phyloP scores from a whole-genome alignment of 2,888 invertebrate species.

The Megamerina dolium region DNA sequence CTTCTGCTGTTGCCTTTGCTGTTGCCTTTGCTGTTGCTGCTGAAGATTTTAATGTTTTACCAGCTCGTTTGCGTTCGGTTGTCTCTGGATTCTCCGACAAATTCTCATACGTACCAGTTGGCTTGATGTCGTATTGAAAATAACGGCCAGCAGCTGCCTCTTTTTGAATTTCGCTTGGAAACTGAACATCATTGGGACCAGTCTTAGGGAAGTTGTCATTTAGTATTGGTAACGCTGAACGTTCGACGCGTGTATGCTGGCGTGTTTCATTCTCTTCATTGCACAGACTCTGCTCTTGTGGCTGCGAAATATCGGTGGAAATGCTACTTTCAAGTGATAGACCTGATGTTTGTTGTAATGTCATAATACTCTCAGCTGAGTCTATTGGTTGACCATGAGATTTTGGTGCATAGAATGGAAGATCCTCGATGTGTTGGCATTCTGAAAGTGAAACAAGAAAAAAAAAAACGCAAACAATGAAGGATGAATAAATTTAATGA shows the following conservation, averaged over 20 bases:
- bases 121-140: slow-evolving; percentile 46
- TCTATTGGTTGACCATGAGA: slow-evolving; percentile 61
- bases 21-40: slow-evolving; percentile 3
- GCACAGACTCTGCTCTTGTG: slow-evolving; percentile 19
- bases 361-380: too few species aligned
- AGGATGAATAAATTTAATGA: too few species aligned
- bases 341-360: slow-evolving; percentile 30
- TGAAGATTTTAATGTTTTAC: slow-evolving; percentile 32
- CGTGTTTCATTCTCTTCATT: slow-evolving; percentile 40
- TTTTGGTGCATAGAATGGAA: slow-evolving; percentile 53
- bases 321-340: slow-evolving; percentile 35
- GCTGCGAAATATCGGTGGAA: slow-evolving; percentile 20
- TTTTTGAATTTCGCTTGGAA: slow-evolving; percentile 28
- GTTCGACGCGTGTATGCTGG: slow-evolving; percentile 50
- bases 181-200: slow-evolving; percentile 38
- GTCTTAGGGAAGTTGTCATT: slow-evolving; percentile 52
- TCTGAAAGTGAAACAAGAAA: slow-evolving; percentile 23
- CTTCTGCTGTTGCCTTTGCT: slow-evolving; percentile 3
- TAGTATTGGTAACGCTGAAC: slow-evolving; percentile 56
- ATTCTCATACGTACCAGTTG: slow-evolving; percentile 36
- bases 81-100: slow-evolving; percentile 31
- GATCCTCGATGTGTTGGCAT: slow-evolving; percentile 27
- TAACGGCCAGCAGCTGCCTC: slow-evolving; percentile 40
- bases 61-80: slow-evolving; percentile 37
- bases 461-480: too few species aligned